Evolutionary conservation across 2,797 vertebrate genomes (phyloP).

Genomic region (Bovichtus variegatus): DNA sequence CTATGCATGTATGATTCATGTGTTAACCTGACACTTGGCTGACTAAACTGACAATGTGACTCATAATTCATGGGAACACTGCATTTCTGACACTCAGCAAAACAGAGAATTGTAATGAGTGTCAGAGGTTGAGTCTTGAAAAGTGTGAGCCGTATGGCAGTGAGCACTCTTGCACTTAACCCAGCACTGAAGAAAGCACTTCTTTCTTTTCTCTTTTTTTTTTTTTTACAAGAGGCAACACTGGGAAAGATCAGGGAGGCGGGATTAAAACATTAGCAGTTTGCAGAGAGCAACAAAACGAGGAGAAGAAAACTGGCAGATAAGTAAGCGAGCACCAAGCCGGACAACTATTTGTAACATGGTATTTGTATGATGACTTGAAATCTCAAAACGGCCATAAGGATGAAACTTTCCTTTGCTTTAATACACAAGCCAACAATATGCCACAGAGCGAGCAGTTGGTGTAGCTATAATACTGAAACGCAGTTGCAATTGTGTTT

Average conservation of each 20-base stretch:
- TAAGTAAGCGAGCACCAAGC: neutral
- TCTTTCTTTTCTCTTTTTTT: too few species aligned
- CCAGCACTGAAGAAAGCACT: neutral
- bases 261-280: neutral
- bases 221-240: neutral
- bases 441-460: neutral
- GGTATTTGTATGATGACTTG: too few species aligned
- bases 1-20: constrained; percentile 20
- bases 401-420: too few species aligned
- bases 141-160: constrained; percentile 7
- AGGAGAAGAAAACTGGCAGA: neutral
- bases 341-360: neutral
- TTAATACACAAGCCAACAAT: too few species aligned
- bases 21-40: constrained; percentile 30
- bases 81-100: constrained; percentile 53
- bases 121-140: constrained; percentile 54
- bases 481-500: neutral
- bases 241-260: neutral
- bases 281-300: neutral
- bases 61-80: constrained; percentile 67
- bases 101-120: constrained; percentile 46
- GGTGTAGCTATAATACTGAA: neutral
- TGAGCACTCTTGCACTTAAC: constrained; percentile 1
- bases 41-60: constrained; percentile 49
- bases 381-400: too few species aligned